These are phyloP conservation scores for Oreochromis aureus DNA, from an alignment of 2,113 vertebrate species.

Conservation along the genomic window DNA sequence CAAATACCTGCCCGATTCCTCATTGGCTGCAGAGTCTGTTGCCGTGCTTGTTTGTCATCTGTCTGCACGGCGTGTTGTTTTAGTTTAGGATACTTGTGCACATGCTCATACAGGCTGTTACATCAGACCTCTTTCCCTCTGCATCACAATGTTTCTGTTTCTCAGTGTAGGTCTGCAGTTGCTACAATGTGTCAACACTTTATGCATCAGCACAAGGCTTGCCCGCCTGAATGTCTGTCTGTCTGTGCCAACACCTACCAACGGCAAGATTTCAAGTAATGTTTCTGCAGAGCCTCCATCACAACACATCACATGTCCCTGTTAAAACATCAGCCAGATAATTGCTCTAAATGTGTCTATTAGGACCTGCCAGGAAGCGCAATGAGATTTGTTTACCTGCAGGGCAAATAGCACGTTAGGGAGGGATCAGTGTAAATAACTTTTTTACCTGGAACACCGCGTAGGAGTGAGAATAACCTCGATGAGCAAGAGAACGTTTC, in stretches of 20 bases:
- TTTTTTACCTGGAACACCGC: conserved; percentile 2
- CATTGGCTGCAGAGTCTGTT: background rate
- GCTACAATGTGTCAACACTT: conserved; percentile 39
- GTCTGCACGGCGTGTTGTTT: background rate
- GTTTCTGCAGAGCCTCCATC: conserved; percentile 13
- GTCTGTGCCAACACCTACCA: conserved; percentile 39
- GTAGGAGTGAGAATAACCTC: background rate
- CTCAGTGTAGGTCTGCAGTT: conserved; percentile 23
- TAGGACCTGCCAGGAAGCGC: conserved; percentile 24
- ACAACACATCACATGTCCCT: conserved; percentile 32
- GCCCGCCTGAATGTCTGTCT: background rate
- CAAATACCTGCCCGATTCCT: background rate
- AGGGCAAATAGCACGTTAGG: conserved; percentile 54
- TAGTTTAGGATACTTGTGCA: background rate
- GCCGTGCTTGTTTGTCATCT: background rate
- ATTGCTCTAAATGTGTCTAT: conserved; percentile 52
- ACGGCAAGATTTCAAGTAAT: background rate
- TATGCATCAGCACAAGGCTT: conserved; percentile 40
- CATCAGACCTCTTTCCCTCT: conserved; percentile 30
- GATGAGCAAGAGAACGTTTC: background rate
- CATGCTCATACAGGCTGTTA: background rate
- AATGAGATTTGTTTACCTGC: conserved; percentile 37
- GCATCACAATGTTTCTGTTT: conserved; percentile 39
- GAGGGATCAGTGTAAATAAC: conserved; percentile 32
- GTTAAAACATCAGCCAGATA: conserved; percentile 20